phyloP scores from a whole-genome alignment of 2,797 vertebrate genomes.

The Poeciliopsis paucimaculata region DNA sequence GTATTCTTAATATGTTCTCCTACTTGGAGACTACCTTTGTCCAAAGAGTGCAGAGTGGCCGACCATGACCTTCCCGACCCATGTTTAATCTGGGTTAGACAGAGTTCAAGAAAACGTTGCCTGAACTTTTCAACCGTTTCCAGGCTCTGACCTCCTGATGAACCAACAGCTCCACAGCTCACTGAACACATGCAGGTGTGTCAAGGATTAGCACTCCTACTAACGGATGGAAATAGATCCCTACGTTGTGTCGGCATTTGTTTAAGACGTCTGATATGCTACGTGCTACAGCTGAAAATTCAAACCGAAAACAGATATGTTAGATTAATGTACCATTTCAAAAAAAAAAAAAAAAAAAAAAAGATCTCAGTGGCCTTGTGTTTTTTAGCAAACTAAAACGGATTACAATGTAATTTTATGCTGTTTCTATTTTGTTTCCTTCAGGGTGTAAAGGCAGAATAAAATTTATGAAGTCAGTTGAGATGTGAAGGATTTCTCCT shows the following conservation, averaged over 20 bases:
- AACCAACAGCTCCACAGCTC: constrained; percentile 5
- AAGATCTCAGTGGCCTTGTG: neutral
- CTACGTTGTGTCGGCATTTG: neutral
- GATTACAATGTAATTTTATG: neutral
- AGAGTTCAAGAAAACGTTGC: neutral
- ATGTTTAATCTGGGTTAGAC: neutral
- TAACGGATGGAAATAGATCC: neutral
- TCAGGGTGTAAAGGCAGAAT: neutral
- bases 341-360: neutral
- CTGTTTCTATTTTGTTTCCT: neutral
- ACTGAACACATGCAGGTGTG: neutral
- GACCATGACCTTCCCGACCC: neutral
- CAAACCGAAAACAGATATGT: neutral
- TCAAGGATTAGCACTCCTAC: neutral
- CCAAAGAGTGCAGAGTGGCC: neutral
- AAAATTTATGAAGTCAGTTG: neutral
- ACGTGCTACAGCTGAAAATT: neutral
- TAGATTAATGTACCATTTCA: neutral
- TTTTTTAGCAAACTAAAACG: neutral
- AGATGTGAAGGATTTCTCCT: neutral
- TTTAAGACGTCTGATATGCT: neutral
- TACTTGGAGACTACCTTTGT: neutral
- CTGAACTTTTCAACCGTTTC: constrained; percentile 3
- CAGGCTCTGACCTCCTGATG: neutral
- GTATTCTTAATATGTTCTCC: neutral